Percentiles rank a stretch among this genome's conserved stretches.
Evolutionary conservation across 2,888 invertebrate genomes (phyloP).

Genomic region (Acrobasis repandana): DNA sequence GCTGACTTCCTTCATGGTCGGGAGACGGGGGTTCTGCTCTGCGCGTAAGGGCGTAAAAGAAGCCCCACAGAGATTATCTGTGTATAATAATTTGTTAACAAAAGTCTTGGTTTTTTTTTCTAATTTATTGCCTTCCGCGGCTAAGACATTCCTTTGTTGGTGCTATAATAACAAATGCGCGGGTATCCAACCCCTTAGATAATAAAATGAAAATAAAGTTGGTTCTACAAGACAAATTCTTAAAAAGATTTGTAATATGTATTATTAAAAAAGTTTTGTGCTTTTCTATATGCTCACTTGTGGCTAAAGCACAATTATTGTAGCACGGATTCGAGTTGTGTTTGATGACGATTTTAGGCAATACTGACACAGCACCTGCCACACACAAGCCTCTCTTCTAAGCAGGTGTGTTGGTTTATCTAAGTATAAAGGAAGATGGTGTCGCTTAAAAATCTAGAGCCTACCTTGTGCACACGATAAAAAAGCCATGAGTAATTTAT

Average conservation of each 20-base stretch:
- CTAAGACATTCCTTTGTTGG: slow-evolving; percentile 13
- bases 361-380: no score
- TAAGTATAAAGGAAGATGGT: no score
- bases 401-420: no score
- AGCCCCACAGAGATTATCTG: slow-evolving; percentile 40
- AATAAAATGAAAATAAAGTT: slow-evolving; percentile 14
- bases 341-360: no score
- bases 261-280: no score
- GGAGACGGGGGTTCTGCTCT: slow-evolving; percentile 42
- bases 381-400: no score
- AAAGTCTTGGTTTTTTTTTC: slow-evolving; percentile 53
- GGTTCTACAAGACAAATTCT: background rate
- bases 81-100: slow-evolving; percentile 62
- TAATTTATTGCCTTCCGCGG: slow-evolving; percentile 51
- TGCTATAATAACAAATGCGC: slow-evolving; percentile 7
- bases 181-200: slow-evolving; percentile 6
- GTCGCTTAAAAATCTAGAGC: no score
- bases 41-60: slow-evolving; percentile 40
- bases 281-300: no score
- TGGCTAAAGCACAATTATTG: no score
- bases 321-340: no score
- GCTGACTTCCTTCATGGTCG: slow-evolving; percentile 56
- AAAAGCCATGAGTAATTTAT: no score
- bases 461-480: no score
- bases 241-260: background rate